Conservation (phyloP, 2,797 vertebrate genomes). For the Prionace glauca region DNA sequence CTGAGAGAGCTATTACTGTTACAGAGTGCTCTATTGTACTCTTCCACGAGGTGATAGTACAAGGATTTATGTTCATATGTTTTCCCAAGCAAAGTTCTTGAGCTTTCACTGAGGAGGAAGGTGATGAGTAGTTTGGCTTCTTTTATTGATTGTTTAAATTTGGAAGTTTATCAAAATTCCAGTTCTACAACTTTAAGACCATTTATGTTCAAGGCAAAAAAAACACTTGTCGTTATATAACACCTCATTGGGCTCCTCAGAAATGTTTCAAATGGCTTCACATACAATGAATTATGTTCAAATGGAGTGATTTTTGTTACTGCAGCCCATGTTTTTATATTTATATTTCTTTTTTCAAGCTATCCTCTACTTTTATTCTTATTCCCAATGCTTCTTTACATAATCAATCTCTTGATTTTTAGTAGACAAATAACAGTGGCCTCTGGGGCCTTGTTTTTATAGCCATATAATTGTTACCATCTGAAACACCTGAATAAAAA, state of each 20-base stretch:
- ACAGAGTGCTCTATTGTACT: background rate
- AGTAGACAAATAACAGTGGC: background rate
- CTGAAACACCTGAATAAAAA: background rate
- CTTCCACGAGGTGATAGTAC: background rate
- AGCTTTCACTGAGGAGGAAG: background rate
- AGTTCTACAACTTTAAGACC: background rate
- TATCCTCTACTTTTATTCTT: background rate
- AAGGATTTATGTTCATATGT: background rate
- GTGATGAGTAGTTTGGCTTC: background rate
- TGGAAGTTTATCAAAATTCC: background rate
- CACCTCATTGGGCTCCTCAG: background rate
- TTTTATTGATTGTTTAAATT: slow-evolving; percentile 16
- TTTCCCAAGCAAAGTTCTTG: background rate
- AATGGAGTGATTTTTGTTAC: background rate
- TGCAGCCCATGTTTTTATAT: background rate
- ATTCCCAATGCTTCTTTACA: background rate
- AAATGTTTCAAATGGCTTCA: background rate
- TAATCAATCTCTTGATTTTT: background rate
- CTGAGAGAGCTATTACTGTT: background rate
- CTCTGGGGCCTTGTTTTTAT: background rate
- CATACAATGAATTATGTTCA: background rate
- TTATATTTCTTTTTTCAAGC: background rate
- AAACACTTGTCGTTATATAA: background rate
- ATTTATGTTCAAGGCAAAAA: background rate
- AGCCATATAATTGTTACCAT: background rate